Conservation (phyloP, 2,888 invertebrate species). For the Glaucopsyche alexis region DNA sequence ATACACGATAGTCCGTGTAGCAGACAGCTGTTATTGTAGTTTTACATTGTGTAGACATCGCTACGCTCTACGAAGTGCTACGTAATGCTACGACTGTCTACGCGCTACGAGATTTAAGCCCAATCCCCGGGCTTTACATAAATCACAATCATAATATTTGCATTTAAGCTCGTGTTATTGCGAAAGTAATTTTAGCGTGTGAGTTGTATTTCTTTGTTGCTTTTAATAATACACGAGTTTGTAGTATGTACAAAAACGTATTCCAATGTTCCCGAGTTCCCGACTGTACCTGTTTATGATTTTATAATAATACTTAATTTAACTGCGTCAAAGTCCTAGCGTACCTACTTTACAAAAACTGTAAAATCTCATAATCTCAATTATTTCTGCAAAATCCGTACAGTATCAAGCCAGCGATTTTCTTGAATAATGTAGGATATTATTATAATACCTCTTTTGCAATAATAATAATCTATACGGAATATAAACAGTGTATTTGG, state of each 20-base stretch:
- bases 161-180: slow-evolving; percentile 18
- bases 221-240: neutral
- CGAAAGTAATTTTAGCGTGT: slow-evolving; percentile 13
- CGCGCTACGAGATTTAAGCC: slow-evolving; percentile 17
- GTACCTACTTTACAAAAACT: neutral
- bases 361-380: neutral
- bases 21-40: neutral
- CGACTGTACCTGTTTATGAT: too few species aligned
- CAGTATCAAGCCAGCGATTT: neutral
- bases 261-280: neutral
- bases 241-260: neutral
- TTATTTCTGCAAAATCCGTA: neutral
- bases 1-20: neutral
- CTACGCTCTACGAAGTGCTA: neutral
- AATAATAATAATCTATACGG: neutral
- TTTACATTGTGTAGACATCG: neutral
- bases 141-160: slow-evolving; percentile 8
- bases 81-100: slow-evolving; percentile 4
- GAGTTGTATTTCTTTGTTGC: slow-evolving; percentile 14
- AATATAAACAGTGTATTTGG: slow-evolving; percentile 4
- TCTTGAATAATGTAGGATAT: neutral
- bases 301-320: too few species aligned
- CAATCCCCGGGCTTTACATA: slow-evolving; percentile 1
- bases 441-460: neutral
- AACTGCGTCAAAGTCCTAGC: too few species aligned